Conservation (phyloP, 1,140 invertebrate genomes). For the Grapholita molesta region DNA sequence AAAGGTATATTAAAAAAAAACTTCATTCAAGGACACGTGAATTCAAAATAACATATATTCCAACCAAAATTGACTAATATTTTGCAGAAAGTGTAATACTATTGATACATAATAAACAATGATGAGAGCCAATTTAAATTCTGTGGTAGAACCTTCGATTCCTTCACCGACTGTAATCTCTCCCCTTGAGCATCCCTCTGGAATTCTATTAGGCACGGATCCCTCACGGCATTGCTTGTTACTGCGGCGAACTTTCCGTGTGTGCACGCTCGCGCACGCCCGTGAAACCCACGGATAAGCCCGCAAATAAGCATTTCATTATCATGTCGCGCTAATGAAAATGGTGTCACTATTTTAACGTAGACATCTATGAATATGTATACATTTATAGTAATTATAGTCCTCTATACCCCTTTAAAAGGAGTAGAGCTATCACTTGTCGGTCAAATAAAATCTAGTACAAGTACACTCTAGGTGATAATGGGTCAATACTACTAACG, state of each 20-base stretch:
- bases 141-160: background rate
- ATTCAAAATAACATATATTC: too few species aligned
- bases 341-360: background rate
- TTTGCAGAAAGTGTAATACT: background rate
- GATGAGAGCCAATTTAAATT: conserved; percentile 5
- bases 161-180: conserved; percentile 23
- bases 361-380: background rate
- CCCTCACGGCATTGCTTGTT: conserved; percentile 19
- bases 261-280: background rate
- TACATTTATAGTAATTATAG: too few species aligned
- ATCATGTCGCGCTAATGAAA: conserved; percentile 10
- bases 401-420: too few species aligned
- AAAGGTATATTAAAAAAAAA: too few species aligned
- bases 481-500: too few species aligned
- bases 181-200: conserved; percentile 26
- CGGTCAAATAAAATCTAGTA: too few species aligned
- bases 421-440: too few species aligned
- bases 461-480: too few species aligned
- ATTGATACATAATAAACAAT: conserved; percentile 2
- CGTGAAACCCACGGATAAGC: conserved; percentile 5
- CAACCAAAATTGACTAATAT: background rate
- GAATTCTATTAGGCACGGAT: conserved; percentile 29
- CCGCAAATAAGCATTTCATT: conserved; percentile 16
- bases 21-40: too few species aligned
- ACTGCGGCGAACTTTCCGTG: background rate